Percentiles rank a stretch among this genome's conserved stretches.
Evolutionary conservation across 1,140 invertebrate species (phyloP).

Genomic region (Drosophila sp.): DNA sequence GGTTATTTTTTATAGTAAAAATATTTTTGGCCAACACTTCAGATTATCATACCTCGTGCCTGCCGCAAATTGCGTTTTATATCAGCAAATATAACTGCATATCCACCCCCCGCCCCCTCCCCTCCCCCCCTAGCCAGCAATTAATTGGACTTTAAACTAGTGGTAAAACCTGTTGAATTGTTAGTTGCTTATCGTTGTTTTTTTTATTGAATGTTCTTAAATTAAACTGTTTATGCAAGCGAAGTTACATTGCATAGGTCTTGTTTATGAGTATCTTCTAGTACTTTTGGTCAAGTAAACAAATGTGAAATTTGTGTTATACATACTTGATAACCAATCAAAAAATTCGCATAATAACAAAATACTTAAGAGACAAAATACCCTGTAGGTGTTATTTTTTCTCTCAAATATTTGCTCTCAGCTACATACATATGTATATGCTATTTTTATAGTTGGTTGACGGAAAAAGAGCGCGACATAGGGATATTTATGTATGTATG

Average conservation of each 20-base stretch:
- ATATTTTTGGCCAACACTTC: conserved; percentile 40
- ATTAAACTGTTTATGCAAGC: conserved; percentile 19
- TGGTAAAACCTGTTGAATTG: conserved; percentile 32
- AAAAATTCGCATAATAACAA: too few relatives aligned
- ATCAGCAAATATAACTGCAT: neutral
- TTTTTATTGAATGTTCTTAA: conserved; percentile 31
- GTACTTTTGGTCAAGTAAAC: conserved; percentile 10
- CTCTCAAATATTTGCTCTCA: neutral
- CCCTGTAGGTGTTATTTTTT: neutral
- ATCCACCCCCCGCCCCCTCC: conserved; percentile 6
- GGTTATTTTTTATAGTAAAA: conserved; percentile 41
- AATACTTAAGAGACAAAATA: too few relatives aligned
- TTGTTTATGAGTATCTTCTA: conserved; percentile 35
- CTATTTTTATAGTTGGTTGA: conserved; percentile 29
- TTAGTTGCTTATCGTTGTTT: conserved; percentile 13
- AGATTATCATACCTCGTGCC: conserved; percentile 45
- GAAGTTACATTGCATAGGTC: conserved; percentile 11
- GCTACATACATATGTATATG: conserved; percentile 6
- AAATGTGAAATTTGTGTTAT: neutral
- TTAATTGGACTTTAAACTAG: conserved; percentile 50
- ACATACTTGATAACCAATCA: conserved; percentile 2
- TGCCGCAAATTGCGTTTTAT: conserved; percentile 63
- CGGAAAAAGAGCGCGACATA: neutral
- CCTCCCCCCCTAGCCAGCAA: conserved; percentile 23
- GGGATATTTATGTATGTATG: too few relatives aligned